Percentiles rank a stretch among this genome's conserved stretches.
Conservation (phyloP, 2,888 invertebrate genomes). For the Zaprionus bogoriensis region DNA sequence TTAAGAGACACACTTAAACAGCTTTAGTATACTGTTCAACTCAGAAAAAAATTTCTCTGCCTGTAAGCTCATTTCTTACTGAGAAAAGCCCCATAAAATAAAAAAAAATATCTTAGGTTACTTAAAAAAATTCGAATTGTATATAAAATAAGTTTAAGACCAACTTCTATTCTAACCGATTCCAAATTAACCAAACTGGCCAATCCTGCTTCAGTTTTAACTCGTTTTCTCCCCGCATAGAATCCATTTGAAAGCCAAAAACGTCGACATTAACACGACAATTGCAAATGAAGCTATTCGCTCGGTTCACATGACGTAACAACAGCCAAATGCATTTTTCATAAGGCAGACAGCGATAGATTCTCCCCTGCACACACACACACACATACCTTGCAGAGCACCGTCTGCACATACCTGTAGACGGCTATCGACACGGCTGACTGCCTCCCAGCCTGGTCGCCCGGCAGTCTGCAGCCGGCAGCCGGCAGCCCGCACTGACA, state of each 20-base stretch:
- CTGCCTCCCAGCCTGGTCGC: slow-evolving; percentile 1
- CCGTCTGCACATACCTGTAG: background rate
- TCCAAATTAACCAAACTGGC: too few relatives aligned
- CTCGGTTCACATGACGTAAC: slow-evolving; percentile 40
- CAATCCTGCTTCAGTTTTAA: too few relatives aligned
- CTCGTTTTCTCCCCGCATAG: too few relatives aligned
- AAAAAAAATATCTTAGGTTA: too few relatives aligned
- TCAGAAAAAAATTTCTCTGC: background rate
- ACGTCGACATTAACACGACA: slow-evolving; percentile 38
- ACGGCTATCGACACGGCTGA: slow-evolving; percentile 1
- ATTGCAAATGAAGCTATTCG: slow-evolving; percentile 39
- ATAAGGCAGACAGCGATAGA: slow-evolving; percentile 65
- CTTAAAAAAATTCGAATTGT: too few relatives aligned
- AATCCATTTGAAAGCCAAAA: too few relatives aligned
- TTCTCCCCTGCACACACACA: slow-evolving; percentile 13
- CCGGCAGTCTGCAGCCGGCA: slow-evolving; percentile 45
- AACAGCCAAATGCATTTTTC: slow-evolving; percentile 70
- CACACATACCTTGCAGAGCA: too few relatives aligned
- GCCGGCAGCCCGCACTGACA: slow-evolving; percentile 29
- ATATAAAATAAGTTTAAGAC: too few relatives aligned
- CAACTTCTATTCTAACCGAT: too few relatives aligned
- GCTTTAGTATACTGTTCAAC: background rate
- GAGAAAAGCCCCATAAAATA: too few relatives aligned
- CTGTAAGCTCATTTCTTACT: too few relatives aligned
- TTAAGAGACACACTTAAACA: too few relatives aligned